Evolutionary conservation across 2,888 invertebrate genomes (phyloP), one percentile per base, ranked within the genome.

Genomic region (Drosophila pseudotalamancana): DNA sequence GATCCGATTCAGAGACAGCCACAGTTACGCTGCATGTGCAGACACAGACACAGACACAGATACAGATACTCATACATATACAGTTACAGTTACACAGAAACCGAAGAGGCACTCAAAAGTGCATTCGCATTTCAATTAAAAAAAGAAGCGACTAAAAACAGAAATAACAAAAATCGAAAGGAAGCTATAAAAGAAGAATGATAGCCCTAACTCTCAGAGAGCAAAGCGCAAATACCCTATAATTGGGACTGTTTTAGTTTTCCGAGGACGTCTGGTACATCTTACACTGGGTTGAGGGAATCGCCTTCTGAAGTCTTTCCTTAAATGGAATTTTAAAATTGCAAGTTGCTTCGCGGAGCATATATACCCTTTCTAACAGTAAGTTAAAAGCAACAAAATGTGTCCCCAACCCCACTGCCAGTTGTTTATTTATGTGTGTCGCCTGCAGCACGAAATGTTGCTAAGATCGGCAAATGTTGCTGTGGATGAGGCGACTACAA

Each of bases 91-190:
- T 6, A 51, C 19, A 48, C 8, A 37, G 6, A 39, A 27, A 49
- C 43, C 57, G 31, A 31, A 37, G 32, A 62, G 65, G 37, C 68
- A 68, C 83, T 84, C 75, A 65, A 88, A 75, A 83, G 87, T 86
- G 88, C 84, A 84, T 88, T 84, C 84, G 88, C 88, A 80, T 84
- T 84, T 88, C 77, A 86, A 87, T 84, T 88, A 77, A 87, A 82
- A 68, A 49, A 72, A 74, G 81, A 87, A 65, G 64, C 77, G 29
- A 49, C 61, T 42, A 29, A 62, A 66, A 64, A 61, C 40, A 62
- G 46, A 67, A 57, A 60, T 39, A 68, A 55, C 12, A 57, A 64
- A 55, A 55, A 56, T 37, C 39, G 32, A 68, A 62, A 39, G 19
- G 25, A 68, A 73, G 37, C 50, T 35, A 25, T 27, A 32, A 42